Conservation (phyloP, 2,113 vertebrate species). For the Ictalurus furcatus region DNA sequence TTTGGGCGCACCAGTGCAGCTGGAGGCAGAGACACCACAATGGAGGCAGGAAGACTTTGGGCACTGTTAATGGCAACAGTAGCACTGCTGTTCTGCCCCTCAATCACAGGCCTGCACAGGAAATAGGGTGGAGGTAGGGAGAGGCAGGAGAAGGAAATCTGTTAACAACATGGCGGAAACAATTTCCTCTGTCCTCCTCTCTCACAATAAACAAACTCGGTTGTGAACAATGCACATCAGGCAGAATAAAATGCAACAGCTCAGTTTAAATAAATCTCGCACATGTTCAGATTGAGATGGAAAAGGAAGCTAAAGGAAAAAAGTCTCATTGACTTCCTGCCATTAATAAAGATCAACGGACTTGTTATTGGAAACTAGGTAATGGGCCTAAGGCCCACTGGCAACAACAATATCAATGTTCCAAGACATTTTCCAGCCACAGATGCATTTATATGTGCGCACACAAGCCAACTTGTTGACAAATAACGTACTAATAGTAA, state of each 20-base stretch:
- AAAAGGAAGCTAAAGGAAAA: slow-evolving; percentile 55
- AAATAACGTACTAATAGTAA: neutral
- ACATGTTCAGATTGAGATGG: slow-evolving; percentile 24
- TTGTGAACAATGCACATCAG: slow-evolving; percentile 34
- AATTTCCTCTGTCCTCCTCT: slow-evolving; percentile 43
- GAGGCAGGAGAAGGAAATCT: slow-evolving; percentile 46
- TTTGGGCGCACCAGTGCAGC: slow-evolving; percentile 70
- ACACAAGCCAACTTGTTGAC: slow-evolving; percentile 23
- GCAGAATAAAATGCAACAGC: slow-evolving; percentile 30
- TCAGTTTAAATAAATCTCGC: slow-evolving; percentile 54
- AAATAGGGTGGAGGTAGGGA: slow-evolving; percentile 58
- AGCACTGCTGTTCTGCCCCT: slow-evolving; percentile 77
- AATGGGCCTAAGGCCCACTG: slow-evolving; percentile 39
- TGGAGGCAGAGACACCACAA: slow-evolving; percentile 73
- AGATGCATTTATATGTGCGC: slow-evolving; percentile 44
- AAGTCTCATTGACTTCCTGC: slow-evolving; percentile 57
- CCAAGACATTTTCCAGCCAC: slow-evolving; percentile 27
- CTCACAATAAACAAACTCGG: slow-evolving; percentile 55
- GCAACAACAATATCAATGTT: slow-evolving; percentile 52
- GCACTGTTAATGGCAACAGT: slow-evolving; percentile 63
- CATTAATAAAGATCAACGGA: slow-evolving; percentile 33
- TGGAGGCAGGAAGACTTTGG: slow-evolving; percentile 71
- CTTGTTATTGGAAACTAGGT: slow-evolving; percentile 65
- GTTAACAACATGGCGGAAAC: slow-evolving; percentile 35
- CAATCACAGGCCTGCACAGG: slow-evolving; percentile 78